phyloP scores from a whole-genome alignment of 2,797 vertebrate species.

The Sebastes alutus region DNA sequence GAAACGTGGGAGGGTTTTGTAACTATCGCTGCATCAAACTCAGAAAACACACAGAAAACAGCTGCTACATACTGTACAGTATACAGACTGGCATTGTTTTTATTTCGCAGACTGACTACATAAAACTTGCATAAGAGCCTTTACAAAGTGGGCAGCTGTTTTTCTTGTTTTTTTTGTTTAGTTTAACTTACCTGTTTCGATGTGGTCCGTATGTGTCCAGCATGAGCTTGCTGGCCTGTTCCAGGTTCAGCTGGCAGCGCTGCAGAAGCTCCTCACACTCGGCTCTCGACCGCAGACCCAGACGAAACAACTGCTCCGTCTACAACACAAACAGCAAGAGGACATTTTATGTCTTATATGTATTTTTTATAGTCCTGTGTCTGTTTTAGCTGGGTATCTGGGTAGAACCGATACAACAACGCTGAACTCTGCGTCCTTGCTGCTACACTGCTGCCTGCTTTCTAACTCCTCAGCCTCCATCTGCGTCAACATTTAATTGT shows the following conservation, averaged over 20 bases:
- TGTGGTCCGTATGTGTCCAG: slow-evolving; percentile 86
- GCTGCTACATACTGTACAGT: not conserved
- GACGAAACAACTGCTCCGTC: slow-evolving; percentile 96
- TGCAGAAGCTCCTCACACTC: slow-evolving; percentile 94
- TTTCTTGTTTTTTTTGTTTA: not conserved
- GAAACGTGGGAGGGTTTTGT: not conserved
- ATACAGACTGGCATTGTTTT: not conserved
- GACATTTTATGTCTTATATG: not conserved
- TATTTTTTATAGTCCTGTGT: not conserved
- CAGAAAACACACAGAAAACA: not conserved
- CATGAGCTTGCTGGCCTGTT: slow-evolving; percentile 90
- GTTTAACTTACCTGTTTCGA: slow-evolving; percentile 81
- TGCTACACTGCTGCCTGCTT: too few relatives aligned
- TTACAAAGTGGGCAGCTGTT: not conserved
- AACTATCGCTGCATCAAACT: not conserved
- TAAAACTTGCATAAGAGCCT: not conserved
- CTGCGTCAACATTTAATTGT: accelerated
- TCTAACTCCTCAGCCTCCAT: not conserved
- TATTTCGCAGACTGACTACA: not conserved
- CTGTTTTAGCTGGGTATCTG: too few relatives aligned
- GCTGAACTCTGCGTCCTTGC: accelerated
- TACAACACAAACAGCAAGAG: slow-evolving; percentile 47
- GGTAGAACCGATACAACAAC: too few relatives aligned
- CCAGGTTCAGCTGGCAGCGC: slow-evolving; percentile 93
- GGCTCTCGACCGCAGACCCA: slow-evolving; percentile 88